phyloP scores from a whole-genome alignment of 2,888 invertebrate species.

The Osmoderma eremita region DNA sequence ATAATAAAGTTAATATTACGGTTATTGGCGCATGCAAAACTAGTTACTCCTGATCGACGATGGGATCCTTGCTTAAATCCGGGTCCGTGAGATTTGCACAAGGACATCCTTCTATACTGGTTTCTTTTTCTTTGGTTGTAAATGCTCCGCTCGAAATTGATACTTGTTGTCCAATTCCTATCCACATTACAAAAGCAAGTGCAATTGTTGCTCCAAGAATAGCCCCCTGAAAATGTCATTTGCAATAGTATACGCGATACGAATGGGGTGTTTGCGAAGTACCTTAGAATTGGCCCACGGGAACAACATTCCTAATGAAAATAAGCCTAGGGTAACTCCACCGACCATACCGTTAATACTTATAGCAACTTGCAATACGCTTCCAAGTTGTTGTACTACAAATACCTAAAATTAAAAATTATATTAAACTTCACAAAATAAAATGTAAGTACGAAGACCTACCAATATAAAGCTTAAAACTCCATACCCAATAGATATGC shows the following conservation, averaged over 20 bases:
- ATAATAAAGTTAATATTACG: constrained; percentile 27
- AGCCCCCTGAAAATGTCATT: constrained; percentile 67
- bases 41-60: constrained; percentile 30
- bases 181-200: constrained; percentile 69
- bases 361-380: constrained; percentile 87
- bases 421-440: neutral
- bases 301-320: constrained; percentile 88
- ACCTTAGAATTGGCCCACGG: constrained; percentile 88
- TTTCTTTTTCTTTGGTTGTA: constrained; percentile 62
- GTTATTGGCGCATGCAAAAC: neutral
- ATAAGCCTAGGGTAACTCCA: constrained; percentile 87
- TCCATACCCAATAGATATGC: constrained; percentile 77
- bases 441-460: constrained; percentile 38
- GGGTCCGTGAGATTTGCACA: constrained; percentile 46
- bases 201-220: constrained; percentile 72
- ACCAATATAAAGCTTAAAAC: constrained; percentile 73
- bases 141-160: constrained; percentile 65
- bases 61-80: neutral
- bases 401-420: constrained; percentile 69
- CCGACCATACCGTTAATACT: constrained; percentile 91
- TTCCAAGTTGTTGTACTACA: constrained; percentile 86
- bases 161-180: constrained; percentile 76
- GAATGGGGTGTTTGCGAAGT: constrained; percentile 47
- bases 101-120: constrained; percentile 67
- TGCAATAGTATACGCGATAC: neutral